Conservation (phyloP, 1,140 invertebrate species). For the Drosophila nannoptera region DNA sequence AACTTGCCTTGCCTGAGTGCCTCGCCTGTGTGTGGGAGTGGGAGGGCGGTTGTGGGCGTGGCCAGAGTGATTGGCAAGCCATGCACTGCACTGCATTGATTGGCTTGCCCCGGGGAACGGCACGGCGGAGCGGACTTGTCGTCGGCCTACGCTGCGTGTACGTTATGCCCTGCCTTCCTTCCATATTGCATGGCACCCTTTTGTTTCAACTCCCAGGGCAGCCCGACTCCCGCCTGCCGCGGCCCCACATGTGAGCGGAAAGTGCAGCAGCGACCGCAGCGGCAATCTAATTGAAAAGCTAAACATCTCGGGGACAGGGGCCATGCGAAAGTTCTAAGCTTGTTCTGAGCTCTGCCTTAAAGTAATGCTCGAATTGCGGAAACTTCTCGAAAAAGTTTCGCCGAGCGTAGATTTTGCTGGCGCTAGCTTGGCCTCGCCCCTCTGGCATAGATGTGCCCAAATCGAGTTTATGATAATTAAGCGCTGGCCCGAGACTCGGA, state of each 20-base stretch:
- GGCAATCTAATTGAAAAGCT: no score
- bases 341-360: not conserved
- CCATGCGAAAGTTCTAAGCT: no score
- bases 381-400: not conserved
- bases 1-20: slow-evolving; percentile 9
- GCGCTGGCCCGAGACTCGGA: no score
- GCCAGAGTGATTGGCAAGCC: not conserved
- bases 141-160: slow-evolving; percentile 21
- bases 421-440: no score
- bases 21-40: slow-evolving; percentile 12
- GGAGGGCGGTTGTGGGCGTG: slow-evolving; percentile 17
- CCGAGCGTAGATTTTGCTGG: not conserved
- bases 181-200: slow-evolving; percentile 9
- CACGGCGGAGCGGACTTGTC: slow-evolving; percentile 8
- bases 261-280: no score
- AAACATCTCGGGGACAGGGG: no score
- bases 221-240: not conserved
- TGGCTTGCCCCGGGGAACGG: slow-evolving; percentile 9
- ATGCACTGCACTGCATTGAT: slow-evolving; percentile 39
- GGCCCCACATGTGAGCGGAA: no score
- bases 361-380: not conserved
- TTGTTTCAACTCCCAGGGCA: slow-evolving; percentile 10
- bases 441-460: no score
- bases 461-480: not conserved
- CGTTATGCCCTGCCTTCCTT: no score